These are phyloP conservation scores for Strigamia crassipes DNA, from an alignment of 2,888 invertebrate genomes.

Conservation along the genomic window DNA sequence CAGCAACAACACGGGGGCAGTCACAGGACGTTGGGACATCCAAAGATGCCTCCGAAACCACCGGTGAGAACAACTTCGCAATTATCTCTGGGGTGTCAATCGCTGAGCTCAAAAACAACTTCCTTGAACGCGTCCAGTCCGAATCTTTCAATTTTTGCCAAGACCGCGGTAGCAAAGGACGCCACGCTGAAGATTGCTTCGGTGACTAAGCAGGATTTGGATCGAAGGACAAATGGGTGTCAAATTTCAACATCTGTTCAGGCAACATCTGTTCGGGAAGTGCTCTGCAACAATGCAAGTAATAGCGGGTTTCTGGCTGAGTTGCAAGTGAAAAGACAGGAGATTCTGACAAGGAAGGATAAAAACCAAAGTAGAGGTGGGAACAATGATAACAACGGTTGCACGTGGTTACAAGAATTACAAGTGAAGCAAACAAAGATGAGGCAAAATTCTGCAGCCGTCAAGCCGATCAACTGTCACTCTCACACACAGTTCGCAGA, in stretches of 20 bases:
- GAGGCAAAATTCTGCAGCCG: conserved; percentile 60
- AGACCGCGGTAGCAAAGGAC: no score
- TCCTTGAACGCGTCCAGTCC: background rate
- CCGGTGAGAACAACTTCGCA: conserved; percentile 85
- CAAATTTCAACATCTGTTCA: no score
- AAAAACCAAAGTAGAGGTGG: background rate
- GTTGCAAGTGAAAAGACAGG: conserved; percentile 58
- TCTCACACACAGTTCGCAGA: background rate
- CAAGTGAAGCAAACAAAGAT: conserved; percentile 71
- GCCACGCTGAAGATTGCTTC: no score
- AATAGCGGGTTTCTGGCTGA: conserved; percentile 48
- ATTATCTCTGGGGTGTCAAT: conserved; percentile 59
- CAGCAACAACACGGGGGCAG: conserved; percentile 84
- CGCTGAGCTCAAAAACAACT: background rate
- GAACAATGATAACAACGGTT: conserved; percentile 56
- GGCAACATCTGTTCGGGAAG: no score
- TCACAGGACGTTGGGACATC: conserved; percentile 70
- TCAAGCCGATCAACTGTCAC: background rate
- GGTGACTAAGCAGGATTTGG: background rate
- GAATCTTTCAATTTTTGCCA: background rate
- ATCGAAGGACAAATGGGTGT: background rate
- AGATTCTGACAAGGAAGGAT: conserved; percentile 56
- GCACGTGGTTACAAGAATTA: conserved; percentile 76
- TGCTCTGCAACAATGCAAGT: background rate
- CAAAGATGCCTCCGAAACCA: conserved; percentile 79